Base-by-base conservation (phyloP, 2,113 vertebrate species). In the Ariopsis seemanni region DNA sequence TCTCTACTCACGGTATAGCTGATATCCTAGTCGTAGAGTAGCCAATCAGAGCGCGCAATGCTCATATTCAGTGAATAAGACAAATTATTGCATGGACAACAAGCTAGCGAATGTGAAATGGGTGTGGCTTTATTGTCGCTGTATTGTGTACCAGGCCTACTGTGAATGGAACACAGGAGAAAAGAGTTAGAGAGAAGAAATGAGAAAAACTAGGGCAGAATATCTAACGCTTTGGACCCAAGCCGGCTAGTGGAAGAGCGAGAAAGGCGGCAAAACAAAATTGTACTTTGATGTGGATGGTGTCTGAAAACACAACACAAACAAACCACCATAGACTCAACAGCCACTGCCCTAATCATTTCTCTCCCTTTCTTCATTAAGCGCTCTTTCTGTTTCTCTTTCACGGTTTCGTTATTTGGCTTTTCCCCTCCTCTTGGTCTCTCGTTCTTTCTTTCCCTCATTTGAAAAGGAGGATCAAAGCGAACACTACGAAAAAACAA, bases 141-240 rank as follows among this genome's bases (percentile, higher is more conserved):
- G 74, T 25, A 22, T 27, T 79, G 53, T 34, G 27, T 81, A 22
- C 55, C 30, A 58, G 10, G 18, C 48, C 42, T 52, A 57, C 74
- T 71, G 50, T 69, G 83, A 48, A 27, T 4, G 7, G 52, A 50
- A 42, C 69, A 20, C 84, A 27, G 85, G 18, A 75, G 60, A 78
- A 65, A 69, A 42, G 48, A 52, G 52, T 27, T 30, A 10, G 65
- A 69, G 62, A 55, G 55, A 57, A 53, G 5, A 63, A 52, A 34
- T 27, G n/a, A 17, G 48, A 72, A 81, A 88, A 88, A 82, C 75
- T 85, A 65, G 87, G 55, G 62, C 83, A 63, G 83, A 85, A 69
- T 69, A 50, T 80, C 62, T 42, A 80, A 78, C 7, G 77, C 42
- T 77, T 60, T 88, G 83, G 87, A 63, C 7, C 30, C 30, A 25